Evolutionary conservation across 2,888 invertebrate species (phyloP).

Genomic region (Microctonus hyperodae): DNA sequence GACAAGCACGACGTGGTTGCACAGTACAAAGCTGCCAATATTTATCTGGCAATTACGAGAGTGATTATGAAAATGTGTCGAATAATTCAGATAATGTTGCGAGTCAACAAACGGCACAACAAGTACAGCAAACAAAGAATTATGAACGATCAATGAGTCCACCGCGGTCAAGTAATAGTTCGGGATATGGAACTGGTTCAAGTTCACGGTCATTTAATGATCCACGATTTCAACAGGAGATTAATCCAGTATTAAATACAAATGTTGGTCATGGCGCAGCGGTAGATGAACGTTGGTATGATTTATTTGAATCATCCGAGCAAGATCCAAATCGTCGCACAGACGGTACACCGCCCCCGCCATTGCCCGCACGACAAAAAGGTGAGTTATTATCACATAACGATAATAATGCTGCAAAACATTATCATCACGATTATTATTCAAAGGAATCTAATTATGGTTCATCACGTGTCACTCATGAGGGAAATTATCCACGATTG

Average conservation of each 20-base stretch:
- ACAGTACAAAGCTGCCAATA: constrained; percentile 72
- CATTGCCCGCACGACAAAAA: constrained; percentile 61
- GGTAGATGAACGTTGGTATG: constrained; percentile 59
- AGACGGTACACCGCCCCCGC: constrained; percentile 66
- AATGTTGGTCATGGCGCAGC: constrained; percentile 68
- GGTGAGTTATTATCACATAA: constrained; percentile 52
- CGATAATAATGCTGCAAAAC: constrained; percentile 50
- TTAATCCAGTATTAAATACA: constrained; percentile 68
- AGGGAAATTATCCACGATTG: constrained; percentile 59
- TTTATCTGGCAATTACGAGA: constrained; percentile 69
- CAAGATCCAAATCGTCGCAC: constrained; percentile 55
- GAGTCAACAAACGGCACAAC: constrained; percentile 60
- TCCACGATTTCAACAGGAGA: constrained; percentile 63
- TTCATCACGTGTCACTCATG: constrained; percentile 54
- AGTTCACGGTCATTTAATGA: constrained; percentile 62
- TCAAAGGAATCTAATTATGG: constrained; percentile 57
- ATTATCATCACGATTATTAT: constrained; percentile 53
- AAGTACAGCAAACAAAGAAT: constrained; percentile 67
- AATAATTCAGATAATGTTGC: constrained; percentile 61
- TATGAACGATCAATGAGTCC: constrained; percentile 80
- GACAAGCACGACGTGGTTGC: constrained; percentile 73
- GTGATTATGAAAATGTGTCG: constrained; percentile 75
- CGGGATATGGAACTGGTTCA: constrained; percentile 82
- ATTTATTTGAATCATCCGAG: constrained; percentile 65
- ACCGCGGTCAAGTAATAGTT: constrained; percentile 82